phyloP scores from a whole-genome alignment of 2,797 vertebrate genomes.

The Manis pentadactyla region DNA sequence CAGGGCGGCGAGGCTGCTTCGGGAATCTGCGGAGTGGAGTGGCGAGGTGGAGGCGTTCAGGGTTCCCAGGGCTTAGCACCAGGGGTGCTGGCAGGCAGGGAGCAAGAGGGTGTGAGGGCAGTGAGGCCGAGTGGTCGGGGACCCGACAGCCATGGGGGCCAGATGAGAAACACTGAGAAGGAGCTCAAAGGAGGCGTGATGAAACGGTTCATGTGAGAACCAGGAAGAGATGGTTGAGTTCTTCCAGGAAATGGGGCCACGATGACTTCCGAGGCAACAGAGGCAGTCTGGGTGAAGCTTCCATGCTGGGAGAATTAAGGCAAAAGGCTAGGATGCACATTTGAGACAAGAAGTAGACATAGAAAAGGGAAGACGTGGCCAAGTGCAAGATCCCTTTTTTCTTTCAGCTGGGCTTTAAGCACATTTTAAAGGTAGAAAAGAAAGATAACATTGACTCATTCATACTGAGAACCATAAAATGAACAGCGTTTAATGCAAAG shows the following conservation, averaged over 20 bases:
- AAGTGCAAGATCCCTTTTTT: neutral
- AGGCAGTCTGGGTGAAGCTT: neutral
- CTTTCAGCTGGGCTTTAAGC: neutral
- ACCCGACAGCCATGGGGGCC: neutral
- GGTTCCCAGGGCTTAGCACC: neutral
- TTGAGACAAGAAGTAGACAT: neutral
- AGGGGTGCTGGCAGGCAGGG: no score
- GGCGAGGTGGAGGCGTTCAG: neutral
- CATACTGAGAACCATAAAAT: neutral
- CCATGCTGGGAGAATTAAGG: neutral
- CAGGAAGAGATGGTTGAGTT: neutral
- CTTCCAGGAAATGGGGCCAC: neutral
- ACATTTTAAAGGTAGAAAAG: neutral
- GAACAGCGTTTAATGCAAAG: neutral
- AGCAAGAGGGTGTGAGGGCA: accelerated
- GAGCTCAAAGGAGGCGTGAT: neutral
- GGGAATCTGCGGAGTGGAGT: neutral
- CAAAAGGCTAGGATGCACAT: accelerated
- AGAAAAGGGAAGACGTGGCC: neutral
- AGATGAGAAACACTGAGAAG: neutral
- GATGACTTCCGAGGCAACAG: neutral
- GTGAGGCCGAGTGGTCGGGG: neutral
- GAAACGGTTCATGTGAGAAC: neutral
- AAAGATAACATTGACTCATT: neutral
- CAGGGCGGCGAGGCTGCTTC: neutral